Base-by-base conservation (phyloP, 2,113 vertebrate genomes). In the Vidua macroura region DNA sequence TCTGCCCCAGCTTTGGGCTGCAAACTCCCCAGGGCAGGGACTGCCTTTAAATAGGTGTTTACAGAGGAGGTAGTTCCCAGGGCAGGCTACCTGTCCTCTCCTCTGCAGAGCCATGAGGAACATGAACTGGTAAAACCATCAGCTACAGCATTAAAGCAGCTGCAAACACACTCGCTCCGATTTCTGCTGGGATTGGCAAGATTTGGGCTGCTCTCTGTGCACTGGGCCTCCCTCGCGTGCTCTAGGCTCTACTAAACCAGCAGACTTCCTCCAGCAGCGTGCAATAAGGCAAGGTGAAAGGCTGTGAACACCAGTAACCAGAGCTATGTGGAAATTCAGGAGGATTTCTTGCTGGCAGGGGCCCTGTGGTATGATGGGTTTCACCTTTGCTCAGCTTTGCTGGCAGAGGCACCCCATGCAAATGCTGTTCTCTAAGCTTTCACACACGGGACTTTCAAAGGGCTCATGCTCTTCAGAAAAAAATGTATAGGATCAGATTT, bases 401-500 rank as follows among this genome's bases (percentile, higher is more conserved):
- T 88, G 66, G 48, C 85, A 78, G 59, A 88, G n/a, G 79, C 43
- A 39, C 31, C 39, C 43, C 75, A 88, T 92, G 88, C 84, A 97
- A 94, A 96, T 93, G 25, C 52, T 8, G 2, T 24, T 88, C 64
- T 84, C 83, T 74, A 12, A 56, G 68, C 23, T 78, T 86, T 90
- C 64, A 53, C n/a, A 92, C 41, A 55, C 0, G 1, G 51, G 67
- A 82, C 69, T 96, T 96, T 92, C 44, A 88, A 93, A 83, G 53
- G 31, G 62, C 68, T 75, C 13, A 4, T 1, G 1, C 41, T 88
- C 62, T 88, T 90, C 76, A 84, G 48, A 96, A 93, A 92, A 89
- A 70, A 79, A 88, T 37, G 21, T 41, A 93, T 49, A 84, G 96
- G 88, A 89, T 92, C 91, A 91, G 48, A 94, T 95, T 96, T 96